phyloP scores from a whole-genome alignment of 2,113 vertebrate species.

The Thunnus thynnus region DNA sequence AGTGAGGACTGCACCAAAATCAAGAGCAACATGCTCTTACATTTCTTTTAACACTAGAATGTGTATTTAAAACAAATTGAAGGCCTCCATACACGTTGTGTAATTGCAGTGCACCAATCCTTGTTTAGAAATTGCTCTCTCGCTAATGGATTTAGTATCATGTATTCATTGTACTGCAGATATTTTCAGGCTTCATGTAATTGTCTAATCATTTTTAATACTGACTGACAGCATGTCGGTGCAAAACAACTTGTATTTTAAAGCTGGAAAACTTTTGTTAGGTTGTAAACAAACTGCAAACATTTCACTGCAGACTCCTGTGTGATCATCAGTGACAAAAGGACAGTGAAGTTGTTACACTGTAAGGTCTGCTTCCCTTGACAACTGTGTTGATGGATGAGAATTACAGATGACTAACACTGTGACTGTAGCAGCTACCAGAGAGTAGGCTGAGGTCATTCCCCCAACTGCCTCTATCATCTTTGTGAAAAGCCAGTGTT shows the following conservation, averaged over 20 bases:
- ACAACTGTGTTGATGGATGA: constrained; percentile 39
- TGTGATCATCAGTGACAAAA: constrained; percentile 27
- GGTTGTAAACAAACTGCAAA: constrained; percentile 19
- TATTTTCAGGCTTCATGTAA: neutral
- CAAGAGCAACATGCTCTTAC: neutral
- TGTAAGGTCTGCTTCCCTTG: constrained; percentile 31
- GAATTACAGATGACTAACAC: constrained; percentile 42
- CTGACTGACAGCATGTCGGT: neutral
- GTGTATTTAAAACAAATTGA: constrained; percentile 12
- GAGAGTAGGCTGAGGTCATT: constrained; percentile 54
- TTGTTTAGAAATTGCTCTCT: neutral
- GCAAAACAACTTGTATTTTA: neutral
- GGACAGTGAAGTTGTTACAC: constrained; percentile 20
- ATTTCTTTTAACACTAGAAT: neutral
- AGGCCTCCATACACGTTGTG: neutral
- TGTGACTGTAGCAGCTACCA: constrained; percentile 31
- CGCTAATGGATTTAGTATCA: neutral
- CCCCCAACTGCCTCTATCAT: constrained; percentile 8
- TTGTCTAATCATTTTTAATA: neutral
- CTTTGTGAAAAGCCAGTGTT: constrained; percentile 12
- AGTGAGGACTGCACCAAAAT: constrained; percentile 20
- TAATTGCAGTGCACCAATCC: too few relatives aligned
- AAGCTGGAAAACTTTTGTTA: constrained; percentile 10
- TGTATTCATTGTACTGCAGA: neutral
- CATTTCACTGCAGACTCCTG: constrained; percentile 4